A percentile compares a stretch with the other conserved stretches of the same genome.
These are phyloP conservation scores for Polymixis flavicincta DNA, from an alignment of 2,888 invertebrate genomes.

Conservation along the genomic window DNA sequence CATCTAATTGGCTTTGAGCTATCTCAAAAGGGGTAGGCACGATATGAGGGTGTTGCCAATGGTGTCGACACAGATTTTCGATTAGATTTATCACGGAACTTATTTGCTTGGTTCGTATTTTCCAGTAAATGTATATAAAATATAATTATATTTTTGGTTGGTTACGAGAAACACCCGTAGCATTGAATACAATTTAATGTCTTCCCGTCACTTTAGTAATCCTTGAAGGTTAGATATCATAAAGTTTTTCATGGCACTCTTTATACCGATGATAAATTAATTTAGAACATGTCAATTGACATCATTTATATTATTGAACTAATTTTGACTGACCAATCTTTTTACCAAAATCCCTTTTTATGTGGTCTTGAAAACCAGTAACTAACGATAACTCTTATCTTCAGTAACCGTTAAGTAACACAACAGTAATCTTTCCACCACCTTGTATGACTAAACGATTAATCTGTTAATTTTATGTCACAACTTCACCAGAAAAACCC, in stretches of 20 bases:
- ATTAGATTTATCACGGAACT: background rate
- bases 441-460: background rate
- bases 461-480: background rate
- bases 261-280: background rate
- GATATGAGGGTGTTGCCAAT: slow-evolving; percentile 75
- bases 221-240: background rate
- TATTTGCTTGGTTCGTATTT: background rate
- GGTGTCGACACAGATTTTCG: slow-evolving; percentile 56
- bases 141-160: too few species aligned
- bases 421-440: background rate
- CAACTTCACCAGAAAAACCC: slow-evolving; percentile 5
- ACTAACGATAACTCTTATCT: background rate
- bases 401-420: too few species aligned
- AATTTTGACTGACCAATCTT: too few species aligned
- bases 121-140: background rate
- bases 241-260: too few species aligned
- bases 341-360: background rate
- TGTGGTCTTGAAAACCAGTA: background rate
- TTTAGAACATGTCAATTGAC: background rate
- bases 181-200: background rate
- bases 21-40: slow-evolving; percentile 82
- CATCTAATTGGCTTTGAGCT: slow-evolving; percentile 89
- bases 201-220: background rate
- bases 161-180: background rate
- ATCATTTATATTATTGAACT: background rate